Conservation (phyloP, 2,888 invertebrate species). For the Pinctada fucata region DNA sequence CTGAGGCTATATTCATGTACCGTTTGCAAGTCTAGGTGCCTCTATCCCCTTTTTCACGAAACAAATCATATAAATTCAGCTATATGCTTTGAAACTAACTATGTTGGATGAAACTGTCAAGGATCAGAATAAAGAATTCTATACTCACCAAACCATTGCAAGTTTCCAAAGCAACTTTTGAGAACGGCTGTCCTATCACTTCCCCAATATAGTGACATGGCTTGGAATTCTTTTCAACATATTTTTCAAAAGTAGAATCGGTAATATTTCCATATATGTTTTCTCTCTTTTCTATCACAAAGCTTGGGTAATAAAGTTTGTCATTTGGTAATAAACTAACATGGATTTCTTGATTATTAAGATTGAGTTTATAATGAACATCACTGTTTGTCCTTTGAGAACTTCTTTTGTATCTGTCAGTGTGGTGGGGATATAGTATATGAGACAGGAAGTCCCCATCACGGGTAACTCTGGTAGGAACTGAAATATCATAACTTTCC, state of each 20-base stretch:
- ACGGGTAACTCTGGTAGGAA: conserved; percentile 64
- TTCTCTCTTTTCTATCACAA: conserved; percentile 85
- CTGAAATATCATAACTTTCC: conserved; percentile 57
- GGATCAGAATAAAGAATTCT: not conserved
- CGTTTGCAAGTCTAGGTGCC: too few species aligned
- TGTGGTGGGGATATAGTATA: conserved; percentile 59
- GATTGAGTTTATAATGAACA: conserved; percentile 68
- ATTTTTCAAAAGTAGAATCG: conserved; percentile 57
- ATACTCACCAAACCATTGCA: conserved; percentile 89
- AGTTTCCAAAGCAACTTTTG: conserved; percentile 87
- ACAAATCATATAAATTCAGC: too few species aligned
- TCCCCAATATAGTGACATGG: conserved; percentile 88
- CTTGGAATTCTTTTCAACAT: conserved; percentile 57
- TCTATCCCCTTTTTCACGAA: too few species aligned
- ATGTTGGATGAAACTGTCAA: too few species aligned
- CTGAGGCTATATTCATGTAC: too few species aligned
- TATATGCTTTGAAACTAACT: too few species aligned
- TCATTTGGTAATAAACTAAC: conserved; percentile 80
- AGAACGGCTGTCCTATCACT: conserved; percentile 84
- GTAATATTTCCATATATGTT: conserved; percentile 61
- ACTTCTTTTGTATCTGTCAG: conserved; percentile 52
- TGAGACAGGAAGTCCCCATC: conserved; percentile 62
- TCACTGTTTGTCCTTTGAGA: conserved; percentile 33
- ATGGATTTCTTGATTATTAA: conserved; percentile 66
- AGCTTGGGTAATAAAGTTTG: conserved; percentile 83